Base-by-base conservation (phyloP, 1,140 invertebrate genomes). In the Calephelis nemesis region DNA sequence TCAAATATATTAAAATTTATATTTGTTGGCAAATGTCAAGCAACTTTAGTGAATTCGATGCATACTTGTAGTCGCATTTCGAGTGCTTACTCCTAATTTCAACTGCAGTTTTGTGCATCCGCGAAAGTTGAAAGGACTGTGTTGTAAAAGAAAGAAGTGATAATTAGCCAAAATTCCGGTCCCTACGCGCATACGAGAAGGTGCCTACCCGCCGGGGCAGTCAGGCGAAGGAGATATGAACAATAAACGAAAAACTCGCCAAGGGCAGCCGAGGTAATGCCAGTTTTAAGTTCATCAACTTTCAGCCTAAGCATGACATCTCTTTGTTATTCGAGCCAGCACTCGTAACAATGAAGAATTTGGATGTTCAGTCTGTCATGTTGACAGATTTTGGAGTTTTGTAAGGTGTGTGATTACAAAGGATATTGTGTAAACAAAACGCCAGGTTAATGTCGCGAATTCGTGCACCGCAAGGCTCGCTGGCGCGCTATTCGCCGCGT, bases 91-190 rank as follows among this genome's bases (percentile, higher is more conserved):
- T 89, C 82, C 73, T 89, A 91, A 89, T 87, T 90, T 87, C 83
- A 87, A 91, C 85, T 92, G 89, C 89, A 92, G 84, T 91, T 92
- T 87, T 83, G 90, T 92, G 90, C 90, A 92, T 92, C 87, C 88
- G 89, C 88, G 89, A 91, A 91, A 92, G 90, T 92, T 91, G 89
- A 91, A 89, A 91, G 88, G 88, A 92, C 89, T 91, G 88, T 92
- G 87, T 92, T 92, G 88, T 89, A 88, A 88, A 90, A 89, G 87
- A 89, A 89, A 88, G 87, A 91, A 90, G 85, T 89, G 83, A 86
- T 84, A 92, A 92, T 89, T 89, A 82, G 88, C 93, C 93, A 94
- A 94, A 93, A 93, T 94, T 93, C 93, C 93, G 92, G 93, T 93
- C 92, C 93, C 93, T 84, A 93, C 93, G 92, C 92, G 92, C 85